These are phyloP conservation scores for Teleopsis dalmanni DNA, from an alignment of 1,140 invertebrate species.

Conservation along the genomic window DNA sequence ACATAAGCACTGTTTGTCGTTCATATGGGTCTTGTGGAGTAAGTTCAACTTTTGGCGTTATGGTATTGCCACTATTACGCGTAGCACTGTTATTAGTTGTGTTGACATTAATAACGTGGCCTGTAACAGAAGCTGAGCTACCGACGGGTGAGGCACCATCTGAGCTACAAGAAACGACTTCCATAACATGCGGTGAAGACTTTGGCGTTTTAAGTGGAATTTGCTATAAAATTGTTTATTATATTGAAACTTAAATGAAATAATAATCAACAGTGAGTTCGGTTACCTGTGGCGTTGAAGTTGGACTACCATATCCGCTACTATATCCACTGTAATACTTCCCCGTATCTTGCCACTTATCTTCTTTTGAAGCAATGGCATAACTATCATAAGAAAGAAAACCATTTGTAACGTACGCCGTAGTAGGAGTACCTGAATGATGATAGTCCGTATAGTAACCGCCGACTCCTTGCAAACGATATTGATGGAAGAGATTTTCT, in stretches of 20 bases:
- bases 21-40: constrained; percentile 47
- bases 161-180: constrained; percentile 41
- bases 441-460: constrained; percentile 73
- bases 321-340: constrained; percentile 43
- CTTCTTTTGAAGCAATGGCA: constrained; percentile 41
- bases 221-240: constrained; percentile 20
- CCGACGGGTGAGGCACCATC: constrained; percentile 35
- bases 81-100: constrained; percentile 13
- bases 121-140: constrained; percentile 6
- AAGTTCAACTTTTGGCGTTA: constrained; percentile 45
- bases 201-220: constrained; percentile 41
- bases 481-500: constrained; percentile 81
- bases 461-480: constrained; percentile 62
- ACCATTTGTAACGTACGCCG: constrained; percentile 66
- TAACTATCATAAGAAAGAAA: constrained; percentile 52
- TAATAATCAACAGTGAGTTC: constrained; percentile 1
- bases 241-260: constrained; percentile 3
- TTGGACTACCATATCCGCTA: constrained; percentile 41
- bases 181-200: constrained; percentile 42
- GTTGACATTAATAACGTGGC: constrained; percentile 15
- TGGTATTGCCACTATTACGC: constrained; percentile 34
- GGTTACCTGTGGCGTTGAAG: constrained; percentile 39
- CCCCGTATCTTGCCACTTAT: constrained; percentile 42
- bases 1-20: constrained; percentile 80
- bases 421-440: constrained; percentile 44